Base-by-base conservation (phyloP, 2,888 invertebrate genomes). In the Mesorhabditis spiculigera region DNA sequence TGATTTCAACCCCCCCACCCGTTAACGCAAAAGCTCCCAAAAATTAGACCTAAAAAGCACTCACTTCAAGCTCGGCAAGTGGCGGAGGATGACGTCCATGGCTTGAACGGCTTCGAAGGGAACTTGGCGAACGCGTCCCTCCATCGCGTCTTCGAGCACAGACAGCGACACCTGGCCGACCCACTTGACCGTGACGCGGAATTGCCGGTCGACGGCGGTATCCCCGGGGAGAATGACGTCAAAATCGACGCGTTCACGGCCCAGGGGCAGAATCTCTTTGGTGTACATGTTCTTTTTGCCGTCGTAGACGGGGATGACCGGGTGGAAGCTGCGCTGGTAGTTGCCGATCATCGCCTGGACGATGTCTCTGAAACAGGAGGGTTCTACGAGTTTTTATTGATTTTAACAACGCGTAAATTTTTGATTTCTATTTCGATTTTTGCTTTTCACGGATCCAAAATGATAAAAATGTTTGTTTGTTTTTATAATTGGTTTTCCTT, bases 241-340 rank as follows among this genome's bases (percentile, higher is more conserved):
- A 66, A 85, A 78, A 42, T 85, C 84, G 79, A 96, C 91, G 87
- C 94, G 91, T 81, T 97, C 95, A 87, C 94, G 93, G 75, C 96
- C 96, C 87, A 98, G 95, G 10, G 96, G 96, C 85, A 98, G 89
- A 41, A 95, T 94, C 87, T 98, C 97, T 86, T 96, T 90, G 69
- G 97, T 98, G 88, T 99, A 99, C 84, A 99, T 90, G 90, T 98
- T 98, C 87, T 94, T 95, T 83, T 98, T 91, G 67, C 98, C 98
- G 89, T 99, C 98, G 89, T 98, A 99, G 69, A 99, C 98, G 69
- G 98, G 98, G 87, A 79, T 80, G 43, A 79, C 76, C 61, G 77
- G 78, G 70, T 71, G 73, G 73, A 86, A 85, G 71, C 78, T 80
- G 61, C 77, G 75, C 10, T 72, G 69, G 75, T 79, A 85, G 28